phyloP scores from a whole-genome alignment of 92 coral and sea anemone genomes.

The Phenganax stokvisi region DNA sequence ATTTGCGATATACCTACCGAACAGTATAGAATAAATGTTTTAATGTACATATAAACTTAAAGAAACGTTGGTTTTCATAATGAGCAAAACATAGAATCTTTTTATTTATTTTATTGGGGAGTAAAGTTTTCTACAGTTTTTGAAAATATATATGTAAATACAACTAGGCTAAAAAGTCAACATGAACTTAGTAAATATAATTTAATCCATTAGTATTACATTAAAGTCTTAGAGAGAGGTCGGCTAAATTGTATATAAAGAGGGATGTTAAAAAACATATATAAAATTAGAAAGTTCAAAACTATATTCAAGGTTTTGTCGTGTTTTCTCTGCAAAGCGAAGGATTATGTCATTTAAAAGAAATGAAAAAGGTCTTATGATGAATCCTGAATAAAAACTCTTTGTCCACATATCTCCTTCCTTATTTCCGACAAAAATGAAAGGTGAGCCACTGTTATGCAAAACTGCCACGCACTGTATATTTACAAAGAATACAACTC shows the following conservation, averaged over 20 bases:
- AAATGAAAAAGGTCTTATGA: conserved; percentile 7
- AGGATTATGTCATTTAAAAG: neutral
- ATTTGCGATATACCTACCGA: too few species aligned
- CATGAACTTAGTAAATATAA: neutral
- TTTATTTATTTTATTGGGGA: neutral
- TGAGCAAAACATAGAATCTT: neutral
- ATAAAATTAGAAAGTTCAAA: neutral
- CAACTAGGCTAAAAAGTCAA: neutral
- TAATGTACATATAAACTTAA: too few species aligned
- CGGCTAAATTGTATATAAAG: conserved; percentile 9
- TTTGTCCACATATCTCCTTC: conserved; percentile 4
- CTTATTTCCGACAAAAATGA: conserved; percentile 7
- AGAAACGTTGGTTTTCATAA: too few species aligned
- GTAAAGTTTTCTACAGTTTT: neutral
- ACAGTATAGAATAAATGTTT: too few species aligned
- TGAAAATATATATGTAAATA: neutral
- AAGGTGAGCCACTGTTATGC: neutral
- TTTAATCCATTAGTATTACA: neutral
- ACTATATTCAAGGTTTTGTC: conserved; percentile 1
- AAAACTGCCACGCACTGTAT: conserved; percentile 5
- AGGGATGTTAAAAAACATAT: neutral
- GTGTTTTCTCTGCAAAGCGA: conserved; percentile 11
- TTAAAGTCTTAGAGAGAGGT: neutral
- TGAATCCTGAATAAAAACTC: conserved; percentile 3
- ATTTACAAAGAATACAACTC: too few species aligned